Evolutionary conservation across 2,888 invertebrate species (phyloP).

Genomic region (Volucella inflata): DNA sequence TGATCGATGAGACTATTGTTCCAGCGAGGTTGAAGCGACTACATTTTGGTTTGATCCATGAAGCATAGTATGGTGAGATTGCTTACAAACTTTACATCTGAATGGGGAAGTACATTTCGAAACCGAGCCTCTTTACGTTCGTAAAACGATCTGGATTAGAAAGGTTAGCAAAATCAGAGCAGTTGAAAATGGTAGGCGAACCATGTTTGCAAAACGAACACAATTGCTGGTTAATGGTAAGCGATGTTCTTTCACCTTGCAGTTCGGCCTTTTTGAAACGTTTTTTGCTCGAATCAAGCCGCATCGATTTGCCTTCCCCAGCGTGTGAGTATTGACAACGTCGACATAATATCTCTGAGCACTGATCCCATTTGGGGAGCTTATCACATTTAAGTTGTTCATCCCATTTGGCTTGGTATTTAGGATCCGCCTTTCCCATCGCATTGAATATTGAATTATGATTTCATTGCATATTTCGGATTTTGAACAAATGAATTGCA

Average conservation of each 20-base stretch:
- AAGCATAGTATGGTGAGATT: conserved; percentile 7
- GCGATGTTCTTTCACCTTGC: conserved; percentile 9
- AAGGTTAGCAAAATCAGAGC: conserved; percentile 21
- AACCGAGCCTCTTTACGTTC: conserved; percentile 33
- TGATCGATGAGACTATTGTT: neutral
- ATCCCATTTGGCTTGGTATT: conserved; percentile 10
- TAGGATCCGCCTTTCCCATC: neutral
- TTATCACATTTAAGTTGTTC: neutral
- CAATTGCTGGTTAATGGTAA: conserved; percentile 9
- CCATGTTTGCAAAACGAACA: conserved; percentile 23
- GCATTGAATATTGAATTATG: conserved; percentile 4
- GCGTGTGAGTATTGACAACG: conserved; percentile 22
- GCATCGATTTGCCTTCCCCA: conserved; percentile 8
- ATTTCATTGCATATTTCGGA: neutral
- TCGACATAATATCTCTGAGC: neutral
- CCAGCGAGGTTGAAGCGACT: neutral
- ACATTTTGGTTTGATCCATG: neutral
- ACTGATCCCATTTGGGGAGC: conserved; percentile 4
- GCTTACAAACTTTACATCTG: conserved; percentile 35
- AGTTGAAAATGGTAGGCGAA: conserved; percentile 43
- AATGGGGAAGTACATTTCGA: conserved; percentile 41
- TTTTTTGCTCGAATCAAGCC: neutral
- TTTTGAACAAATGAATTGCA: conserved; percentile 7
- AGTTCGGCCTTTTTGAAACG: neutral
- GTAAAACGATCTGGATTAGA: conserved; percentile 32